These are phyloP conservation scores for Drosophila anomelani DNA, from an alignment of 2,888 invertebrate species.

Conservation along the genomic window DNA sequence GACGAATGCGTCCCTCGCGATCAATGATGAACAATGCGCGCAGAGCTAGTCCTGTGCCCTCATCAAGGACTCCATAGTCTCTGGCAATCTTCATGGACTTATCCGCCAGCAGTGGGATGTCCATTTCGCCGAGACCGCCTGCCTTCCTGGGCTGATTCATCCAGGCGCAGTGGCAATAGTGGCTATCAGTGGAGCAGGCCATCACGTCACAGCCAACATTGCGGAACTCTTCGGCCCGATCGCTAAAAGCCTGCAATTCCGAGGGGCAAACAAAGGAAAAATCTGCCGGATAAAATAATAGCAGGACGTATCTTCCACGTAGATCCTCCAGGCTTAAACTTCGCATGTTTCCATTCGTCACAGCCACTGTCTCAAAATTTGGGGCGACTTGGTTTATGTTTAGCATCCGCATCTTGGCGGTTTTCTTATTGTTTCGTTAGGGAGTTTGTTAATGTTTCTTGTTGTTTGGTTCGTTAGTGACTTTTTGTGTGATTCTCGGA, in stretches of 20 bases:
- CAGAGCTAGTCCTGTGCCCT: slow-evolving; percentile 94
- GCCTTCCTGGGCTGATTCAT: slow-evolving; percentile 95
- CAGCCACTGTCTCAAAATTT: slow-evolving; percentile 52
- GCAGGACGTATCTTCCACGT: slow-evolving; percentile 92
- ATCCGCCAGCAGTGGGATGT: slow-evolving; percentile 96
- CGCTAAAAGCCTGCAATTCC: slow-evolving; percentile 98
- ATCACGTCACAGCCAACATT: slow-evolving; percentile 93
- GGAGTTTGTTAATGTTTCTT: too few relatives aligned
- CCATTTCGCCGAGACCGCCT: slow-evolving; percentile 96
- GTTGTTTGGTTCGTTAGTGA: not conserved
- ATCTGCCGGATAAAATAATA: slow-evolving; percentile 95
- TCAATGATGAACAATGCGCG: slow-evolving; percentile 98
- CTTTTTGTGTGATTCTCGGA: not conserved
- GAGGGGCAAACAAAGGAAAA: slow-evolving; percentile 95
- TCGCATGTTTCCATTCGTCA: slow-evolving; percentile 21
- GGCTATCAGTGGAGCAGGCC: slow-evolving; percentile 97
- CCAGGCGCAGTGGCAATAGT: slow-evolving; percentile 98
- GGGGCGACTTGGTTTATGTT: slow-evolving; percentile 53
- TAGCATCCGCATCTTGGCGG: slow-evolving; percentile 43
- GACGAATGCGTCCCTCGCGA: slow-evolving; percentile 92
- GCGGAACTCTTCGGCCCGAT: slow-evolving; percentile 92
- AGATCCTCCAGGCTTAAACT: slow-evolving; percentile 87
- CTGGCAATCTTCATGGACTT: slow-evolving; percentile 93
- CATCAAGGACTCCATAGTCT: slow-evolving; percentile 95
- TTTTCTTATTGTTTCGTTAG: not conserved